Evolutionary conservation across 1,140 invertebrate species (phyloP).

Genomic region (Drosophila sulfurigaster): DNA sequence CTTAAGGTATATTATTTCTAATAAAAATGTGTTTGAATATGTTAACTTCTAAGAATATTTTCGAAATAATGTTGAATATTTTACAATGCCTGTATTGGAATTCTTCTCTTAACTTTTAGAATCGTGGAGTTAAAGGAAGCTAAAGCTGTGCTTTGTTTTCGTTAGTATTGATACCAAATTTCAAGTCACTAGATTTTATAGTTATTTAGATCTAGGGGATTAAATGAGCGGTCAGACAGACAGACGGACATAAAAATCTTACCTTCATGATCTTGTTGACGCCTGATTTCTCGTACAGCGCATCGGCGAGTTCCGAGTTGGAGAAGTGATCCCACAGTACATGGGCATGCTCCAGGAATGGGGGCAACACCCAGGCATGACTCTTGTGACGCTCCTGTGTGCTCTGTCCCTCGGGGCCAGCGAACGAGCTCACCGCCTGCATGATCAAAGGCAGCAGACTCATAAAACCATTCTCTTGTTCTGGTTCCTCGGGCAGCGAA

Average conservation of each 20-base stretch:
- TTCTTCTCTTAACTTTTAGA: too few species aligned
- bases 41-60: too few species aligned
- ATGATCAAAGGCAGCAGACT: conserved; percentile 88
- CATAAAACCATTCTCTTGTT: conserved; percentile 86
- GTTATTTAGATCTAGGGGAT: too few species aligned
- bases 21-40: too few species aligned
- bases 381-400: conserved; percentile 88
- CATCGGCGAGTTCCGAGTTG: conserved; percentile 90
- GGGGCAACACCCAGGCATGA: conserved; percentile 90
- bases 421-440: conserved; percentile 86
- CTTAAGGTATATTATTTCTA: too few species aligned
- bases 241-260: conserved; percentile 19
- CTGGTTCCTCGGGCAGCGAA: conserved; percentile 49
- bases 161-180: too few species aligned
- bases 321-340: conserved; percentile 92
- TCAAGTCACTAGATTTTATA: too few species aligned
- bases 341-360: conserved; percentile 90
- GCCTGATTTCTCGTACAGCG: conserved; percentile 90
- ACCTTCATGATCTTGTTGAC: conserved; percentile 88
- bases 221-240: too few species aligned
- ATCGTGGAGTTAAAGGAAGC: too few species aligned
- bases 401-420: conserved; percentile 85
- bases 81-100: too few species aligned
- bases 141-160: too few species aligned
- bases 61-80: too few species aligned